phyloP scores from a whole-genome alignment of 2,113 vertebrate genomes.

The Corapipo altera region DNA sequence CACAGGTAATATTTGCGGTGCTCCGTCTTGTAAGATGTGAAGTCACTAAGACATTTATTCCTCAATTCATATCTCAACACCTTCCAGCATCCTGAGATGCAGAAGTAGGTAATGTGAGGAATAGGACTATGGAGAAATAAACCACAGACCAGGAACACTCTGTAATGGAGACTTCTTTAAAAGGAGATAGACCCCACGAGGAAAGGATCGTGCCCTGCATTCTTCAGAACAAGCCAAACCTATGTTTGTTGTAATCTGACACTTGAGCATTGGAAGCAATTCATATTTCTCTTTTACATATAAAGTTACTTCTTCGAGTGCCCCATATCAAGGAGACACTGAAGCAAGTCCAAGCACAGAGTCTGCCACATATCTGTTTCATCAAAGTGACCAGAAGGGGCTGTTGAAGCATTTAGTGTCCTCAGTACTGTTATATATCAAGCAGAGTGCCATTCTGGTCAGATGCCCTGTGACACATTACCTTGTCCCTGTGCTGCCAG shows the following conservation, averaged over 20 bases:
- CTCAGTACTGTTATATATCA: rapidly evolving
- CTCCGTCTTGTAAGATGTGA: neutral
- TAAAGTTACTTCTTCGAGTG: rapidly evolving
- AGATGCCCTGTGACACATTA: neutral
- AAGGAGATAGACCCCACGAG: neutral
- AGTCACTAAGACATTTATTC: neutral
- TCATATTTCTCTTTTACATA: rapidly evolving
- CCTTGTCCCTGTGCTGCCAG: neutral
- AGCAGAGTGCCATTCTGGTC: neutral
- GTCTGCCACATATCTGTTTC: neutral
- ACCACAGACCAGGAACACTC: neutral
- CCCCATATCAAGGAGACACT: neutral
- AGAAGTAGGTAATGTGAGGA: neutral
- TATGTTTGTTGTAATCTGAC: rapidly evolving
- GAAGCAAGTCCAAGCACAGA: neutral
- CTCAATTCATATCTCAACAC: neutral
- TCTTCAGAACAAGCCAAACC: neutral
- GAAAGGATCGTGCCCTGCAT: neutral
- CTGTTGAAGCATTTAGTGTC: neutral
- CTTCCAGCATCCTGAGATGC: no score
- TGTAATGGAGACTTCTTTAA: neutral
- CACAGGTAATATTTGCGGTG: neutral
- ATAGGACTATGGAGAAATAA: neutral
- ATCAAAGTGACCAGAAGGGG: neutral
- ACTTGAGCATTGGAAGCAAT: neutral